Evolutionary conservation across 1,140 invertebrate species (phyloP).

Genomic region (Formica selysi): DNA sequence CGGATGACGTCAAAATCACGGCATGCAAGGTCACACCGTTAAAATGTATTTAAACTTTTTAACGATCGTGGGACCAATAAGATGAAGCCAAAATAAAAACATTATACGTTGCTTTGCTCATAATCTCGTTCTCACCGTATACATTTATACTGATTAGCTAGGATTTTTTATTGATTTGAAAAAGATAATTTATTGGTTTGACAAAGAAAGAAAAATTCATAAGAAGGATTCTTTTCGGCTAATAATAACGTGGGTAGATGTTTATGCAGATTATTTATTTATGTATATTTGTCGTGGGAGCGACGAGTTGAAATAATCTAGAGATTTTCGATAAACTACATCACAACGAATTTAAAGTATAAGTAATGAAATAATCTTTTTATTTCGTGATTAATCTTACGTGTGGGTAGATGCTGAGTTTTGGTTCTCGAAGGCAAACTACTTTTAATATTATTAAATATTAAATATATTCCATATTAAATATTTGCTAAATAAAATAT

Average conservation of each 20-base stretch:
- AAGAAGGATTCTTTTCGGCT: background rate
- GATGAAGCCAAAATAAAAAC: background rate
- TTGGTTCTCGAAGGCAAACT: background rate
- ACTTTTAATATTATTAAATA: conserved; percentile 3
- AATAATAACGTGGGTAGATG: background rate
- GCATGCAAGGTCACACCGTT: conserved; percentile 7
- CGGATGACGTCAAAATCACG: conserved; percentile 25
- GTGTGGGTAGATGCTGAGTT: background rate
- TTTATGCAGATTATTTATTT: conserved; percentile 27
- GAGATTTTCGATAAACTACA: background rate
- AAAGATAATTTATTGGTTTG: background rate
- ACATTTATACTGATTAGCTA: background rate
- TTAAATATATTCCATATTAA: conserved; percentile 13
- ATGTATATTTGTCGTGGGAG: background rate
- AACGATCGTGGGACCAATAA: background rate
- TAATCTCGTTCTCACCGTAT: no score
- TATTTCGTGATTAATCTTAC: background rate
- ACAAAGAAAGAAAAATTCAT: background rate
- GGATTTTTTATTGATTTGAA: background rate
- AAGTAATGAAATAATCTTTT: background rate
- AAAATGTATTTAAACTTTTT: conserved; percentile 1
- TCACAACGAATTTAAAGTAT: background rate
- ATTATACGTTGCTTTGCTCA: background rate
- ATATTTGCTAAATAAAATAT: background rate
- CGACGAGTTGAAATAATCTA: background rate